Evolutionary conservation across 2,797 vertebrate species (phyloP).

Genomic region (Aeoliscus strigatus): DNA sequence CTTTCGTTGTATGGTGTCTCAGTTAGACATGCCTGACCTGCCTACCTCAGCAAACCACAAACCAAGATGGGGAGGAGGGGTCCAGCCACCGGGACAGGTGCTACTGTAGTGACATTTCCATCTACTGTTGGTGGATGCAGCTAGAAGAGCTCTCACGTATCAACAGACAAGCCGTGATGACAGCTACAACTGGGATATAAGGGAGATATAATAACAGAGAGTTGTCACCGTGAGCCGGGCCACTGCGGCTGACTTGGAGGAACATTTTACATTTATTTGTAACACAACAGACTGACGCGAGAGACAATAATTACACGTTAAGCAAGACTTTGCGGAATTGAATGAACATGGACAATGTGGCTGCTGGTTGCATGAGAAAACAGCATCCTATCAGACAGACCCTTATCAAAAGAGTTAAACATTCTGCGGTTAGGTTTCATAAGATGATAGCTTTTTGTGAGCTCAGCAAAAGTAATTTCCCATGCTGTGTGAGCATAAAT

Average conservation of each 20-base stretch:
- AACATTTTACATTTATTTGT: background rate
- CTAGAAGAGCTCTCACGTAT: constrained; percentile 5
- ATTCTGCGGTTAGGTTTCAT: constrained; percentile 1
- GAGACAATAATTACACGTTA: too few species aligned
- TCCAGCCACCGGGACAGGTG: constrained; percentile 53
- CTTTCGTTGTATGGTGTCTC: constrained; percentile 48
- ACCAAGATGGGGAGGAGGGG: constrained; percentile 32
- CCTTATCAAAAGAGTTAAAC: too few species aligned
- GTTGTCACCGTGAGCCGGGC: background rate
- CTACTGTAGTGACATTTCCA: constrained; percentile 34
- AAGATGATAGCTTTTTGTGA: constrained; percentile 13
- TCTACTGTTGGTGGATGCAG: constrained; percentile 6
- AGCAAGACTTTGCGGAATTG: too few species aligned
- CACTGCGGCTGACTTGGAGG: background rate
- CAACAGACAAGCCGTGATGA: constrained; percentile 28
- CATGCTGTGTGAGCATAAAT: constrained; percentile 25
- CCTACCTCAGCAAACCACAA: constrained; percentile 53
- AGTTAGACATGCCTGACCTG: constrained; percentile 47
- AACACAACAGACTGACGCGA: background rate
- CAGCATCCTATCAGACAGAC: too few species aligned
- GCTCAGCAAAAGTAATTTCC: constrained; percentile 15
- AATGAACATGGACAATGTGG: too few species aligned
- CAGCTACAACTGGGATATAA: constrained; percentile 33
- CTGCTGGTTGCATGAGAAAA: too few species aligned
- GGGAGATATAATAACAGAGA: constrained; percentile 20